A percentile compares a stretch with the other conserved stretches of the same genome.
Conservation (phyloP, 1,140 invertebrate species). For the Drosophila nannoptera region DNA sequence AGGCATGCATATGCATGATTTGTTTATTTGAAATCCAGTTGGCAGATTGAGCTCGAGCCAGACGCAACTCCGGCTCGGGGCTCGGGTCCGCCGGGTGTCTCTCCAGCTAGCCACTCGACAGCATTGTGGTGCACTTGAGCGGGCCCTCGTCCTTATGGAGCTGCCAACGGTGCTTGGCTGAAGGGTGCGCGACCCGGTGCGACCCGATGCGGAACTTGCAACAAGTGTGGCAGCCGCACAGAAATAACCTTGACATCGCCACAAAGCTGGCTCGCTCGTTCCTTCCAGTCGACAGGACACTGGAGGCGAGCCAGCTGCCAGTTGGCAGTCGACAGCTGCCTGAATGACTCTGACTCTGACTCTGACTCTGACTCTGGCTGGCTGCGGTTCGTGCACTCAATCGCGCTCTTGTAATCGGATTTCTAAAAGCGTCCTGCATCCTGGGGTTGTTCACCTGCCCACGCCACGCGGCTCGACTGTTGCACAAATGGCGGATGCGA, state of each 20-base stretch:
- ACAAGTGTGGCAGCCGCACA: conserved; percentile 55
- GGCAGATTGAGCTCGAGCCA: conserved; percentile 11
- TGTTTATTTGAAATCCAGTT: conserved; percentile 17
- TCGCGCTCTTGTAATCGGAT: conserved; percentile 68
- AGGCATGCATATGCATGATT: conserved; percentile 20
- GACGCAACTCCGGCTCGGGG: neutral
- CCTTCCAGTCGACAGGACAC: conserved; percentile 12
- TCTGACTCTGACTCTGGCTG: too few species aligned
- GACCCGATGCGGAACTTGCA: conserved; percentile 24
- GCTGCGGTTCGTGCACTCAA: conserved; percentile 68
- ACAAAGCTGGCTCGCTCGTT: conserved; percentile 1
- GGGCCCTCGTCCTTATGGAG: conserved; percentile 41
- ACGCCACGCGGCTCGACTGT: conserved; percentile 24
- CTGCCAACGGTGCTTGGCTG: conserved; percentile 6
- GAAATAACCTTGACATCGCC: conserved; percentile 69
- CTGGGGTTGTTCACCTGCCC: conserved; percentile 67
- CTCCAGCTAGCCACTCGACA: conserved; percentile 17
- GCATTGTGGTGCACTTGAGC: conserved; percentile 21
- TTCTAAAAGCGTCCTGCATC: conserved; percentile 68
- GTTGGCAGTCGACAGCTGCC: neutral
- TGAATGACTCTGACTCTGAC: too few species aligned
- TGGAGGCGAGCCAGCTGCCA: neutral
- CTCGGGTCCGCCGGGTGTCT: conserved; percentile 13
- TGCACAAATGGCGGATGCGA: conserved; percentile 55
- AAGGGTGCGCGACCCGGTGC: conserved; percentile 3